phyloP scores from a whole-genome alignment of 2,113 vertebrate species.

The Grammomys dolichurus region DNA sequence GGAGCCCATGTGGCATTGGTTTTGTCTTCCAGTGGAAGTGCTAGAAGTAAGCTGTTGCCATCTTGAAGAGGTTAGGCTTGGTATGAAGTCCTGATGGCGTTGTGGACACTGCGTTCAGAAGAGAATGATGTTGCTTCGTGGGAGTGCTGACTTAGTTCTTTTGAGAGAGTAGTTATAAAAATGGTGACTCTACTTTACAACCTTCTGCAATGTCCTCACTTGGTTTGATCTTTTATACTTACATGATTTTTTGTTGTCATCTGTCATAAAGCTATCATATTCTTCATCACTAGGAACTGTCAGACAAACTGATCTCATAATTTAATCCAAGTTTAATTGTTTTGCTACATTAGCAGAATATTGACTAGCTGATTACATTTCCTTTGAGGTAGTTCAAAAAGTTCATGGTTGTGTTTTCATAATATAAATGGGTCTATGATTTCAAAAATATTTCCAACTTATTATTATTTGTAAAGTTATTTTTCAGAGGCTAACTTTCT shows the following conservation, averaged over 20 bases:
- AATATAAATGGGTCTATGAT: accelerated
- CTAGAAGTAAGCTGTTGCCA: too few relatives aligned
- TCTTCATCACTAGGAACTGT: accelerated
- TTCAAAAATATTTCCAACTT: neutral
- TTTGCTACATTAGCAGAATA: neutral
- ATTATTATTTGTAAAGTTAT: neutral
- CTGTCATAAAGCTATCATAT: neutral
- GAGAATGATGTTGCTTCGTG: too few relatives aligned
- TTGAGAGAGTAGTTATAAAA: neutral
- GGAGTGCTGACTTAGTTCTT: neutral
- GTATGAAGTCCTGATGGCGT: accelerated
- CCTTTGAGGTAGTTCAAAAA: neutral
- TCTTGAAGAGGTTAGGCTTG: neutral
- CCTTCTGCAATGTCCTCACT: neutral
- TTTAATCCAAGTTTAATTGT: neutral
- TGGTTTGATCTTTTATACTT: neutral
- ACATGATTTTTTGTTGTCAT: neutral
- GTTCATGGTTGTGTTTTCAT: neutral
- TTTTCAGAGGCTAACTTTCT: neutral
- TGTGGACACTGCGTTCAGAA: neutral
- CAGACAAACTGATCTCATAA: neutral
- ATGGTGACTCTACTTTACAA: neutral
- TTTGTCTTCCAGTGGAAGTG: neutral
- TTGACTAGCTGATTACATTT: neutral
- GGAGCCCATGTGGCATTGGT: neutral